A percentile compares a stretch with the other conserved stretches of the same genome.
Conservation (phyloP, 2,888 invertebrate genomes). For the Polyommatus iphigenia region DNA sequence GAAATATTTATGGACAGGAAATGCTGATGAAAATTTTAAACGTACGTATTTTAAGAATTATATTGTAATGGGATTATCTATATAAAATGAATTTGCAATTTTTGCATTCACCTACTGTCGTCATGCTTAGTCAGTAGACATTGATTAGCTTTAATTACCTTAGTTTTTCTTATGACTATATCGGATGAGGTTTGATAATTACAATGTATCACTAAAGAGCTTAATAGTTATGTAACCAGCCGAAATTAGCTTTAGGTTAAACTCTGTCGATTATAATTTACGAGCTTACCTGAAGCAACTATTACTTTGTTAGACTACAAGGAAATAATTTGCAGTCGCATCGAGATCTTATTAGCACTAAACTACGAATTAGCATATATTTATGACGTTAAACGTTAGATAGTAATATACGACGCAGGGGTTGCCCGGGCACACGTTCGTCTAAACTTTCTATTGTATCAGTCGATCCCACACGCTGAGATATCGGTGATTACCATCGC, state of each 20-base stretch:
- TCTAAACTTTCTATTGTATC: constrained; percentile 20
- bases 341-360: constrained; percentile 9
- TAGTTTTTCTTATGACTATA: too few species aligned
- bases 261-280: neutral
- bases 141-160: too few species aligned
- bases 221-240: neutral
- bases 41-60: neutral
- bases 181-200: too few species aligned
- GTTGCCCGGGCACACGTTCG: constrained; percentile 20
- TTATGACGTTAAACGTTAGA: constrained; percentile 24
- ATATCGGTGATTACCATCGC: constrained; percentile 18
- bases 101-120: neutral
- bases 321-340: neutral
- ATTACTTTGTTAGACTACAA: neutral
- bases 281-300: neutral
- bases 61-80: neutral
- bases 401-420: constrained; percentile 17
- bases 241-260: neutral
- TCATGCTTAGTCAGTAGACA: too few species aligned
- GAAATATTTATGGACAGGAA: neutral
- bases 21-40: neutral
- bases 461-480: constrained; percentile 26
- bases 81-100: neutral
- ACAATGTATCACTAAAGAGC: neutral
- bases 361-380: constrained; percentile 27